phyloP scores from a whole-genome alignment of 2,113 vertebrate genomes.

The Melanostigma gelatinosum region DNA sequence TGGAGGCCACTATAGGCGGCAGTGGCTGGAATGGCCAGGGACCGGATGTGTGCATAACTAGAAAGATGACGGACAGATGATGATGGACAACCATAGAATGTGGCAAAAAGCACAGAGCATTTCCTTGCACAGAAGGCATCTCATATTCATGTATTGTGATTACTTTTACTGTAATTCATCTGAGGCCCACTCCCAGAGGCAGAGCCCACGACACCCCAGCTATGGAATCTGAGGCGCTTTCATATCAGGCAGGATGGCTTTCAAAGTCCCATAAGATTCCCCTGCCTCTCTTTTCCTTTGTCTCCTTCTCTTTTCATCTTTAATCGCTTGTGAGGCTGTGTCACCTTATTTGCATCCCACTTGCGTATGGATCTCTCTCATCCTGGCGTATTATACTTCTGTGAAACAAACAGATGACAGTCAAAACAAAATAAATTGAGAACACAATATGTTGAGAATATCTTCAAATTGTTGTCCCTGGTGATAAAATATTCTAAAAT shows the following conservation, averaged over 20 bases:
- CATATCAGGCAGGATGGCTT: conserved; percentile 69
- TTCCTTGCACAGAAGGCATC: conserved; percentile 54
- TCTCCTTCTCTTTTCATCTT: conserved; percentile 76
- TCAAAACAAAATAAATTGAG: conserved; percentile 30
- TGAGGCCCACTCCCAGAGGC: conserved; percentile 69
- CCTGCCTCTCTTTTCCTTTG: conserved; percentile 57
- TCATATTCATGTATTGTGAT: conserved; percentile 77
- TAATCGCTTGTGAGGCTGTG: conserved; percentile 66
- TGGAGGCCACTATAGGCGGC: conserved; percentile 10
- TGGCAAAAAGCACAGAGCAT: conserved; percentile 52
- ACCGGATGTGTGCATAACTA: conserved; percentile 4
- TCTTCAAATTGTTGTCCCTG: not conserved
- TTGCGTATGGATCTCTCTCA: conserved; percentile 63
- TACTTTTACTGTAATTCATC: conserved; percentile 72
- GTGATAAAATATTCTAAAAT: conserved; percentile 4
- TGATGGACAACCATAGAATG: conserved; percentile 68
- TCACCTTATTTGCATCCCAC: conserved; percentile 77
- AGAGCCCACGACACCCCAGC: conserved; percentile 66
- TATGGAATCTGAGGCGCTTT: conserved; percentile 71
- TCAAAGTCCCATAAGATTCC: conserved; percentile 71
- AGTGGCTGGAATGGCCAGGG: conserved; percentile 30
- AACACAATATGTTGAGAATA: conserved; percentile 40
- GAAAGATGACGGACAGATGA: conserved; percentile 62
- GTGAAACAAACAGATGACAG: conserved; percentile 44
- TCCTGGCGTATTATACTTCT: conserved; percentile 47